phyloP scores from a whole-genome alignment of 2,888 invertebrate genomes.

The Ochropleura leucogaster region DNA sequence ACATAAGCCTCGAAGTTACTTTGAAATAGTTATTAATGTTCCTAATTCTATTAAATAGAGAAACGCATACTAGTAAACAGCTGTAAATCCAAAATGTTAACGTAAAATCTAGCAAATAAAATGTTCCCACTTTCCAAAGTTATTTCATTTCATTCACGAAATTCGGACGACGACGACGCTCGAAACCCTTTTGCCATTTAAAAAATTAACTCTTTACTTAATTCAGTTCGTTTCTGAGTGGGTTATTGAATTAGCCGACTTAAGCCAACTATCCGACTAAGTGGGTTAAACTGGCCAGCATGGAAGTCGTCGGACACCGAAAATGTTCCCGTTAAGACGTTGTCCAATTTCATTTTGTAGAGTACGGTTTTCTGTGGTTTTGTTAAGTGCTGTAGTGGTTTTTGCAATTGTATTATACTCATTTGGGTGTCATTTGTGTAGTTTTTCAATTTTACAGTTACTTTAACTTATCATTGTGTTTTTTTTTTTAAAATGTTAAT shows the following conservation, averaged over 20 bases:
- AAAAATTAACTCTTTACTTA: slow-evolving; percentile 66
- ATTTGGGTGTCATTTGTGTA: not conserved
- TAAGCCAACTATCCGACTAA: slow-evolving; percentile 69
- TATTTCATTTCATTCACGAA: slow-evolving; percentile 35
- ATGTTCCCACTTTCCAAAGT: slow-evolving; percentile 29
- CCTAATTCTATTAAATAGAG: not conserved
- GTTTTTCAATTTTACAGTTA: no score
- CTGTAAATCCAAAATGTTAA: slow-evolving; percentile 11
- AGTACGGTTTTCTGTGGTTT: slow-evolving; percentile 3
- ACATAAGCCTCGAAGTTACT: not conserved
- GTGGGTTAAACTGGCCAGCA: slow-evolving; percentile 49
- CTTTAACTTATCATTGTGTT: no score
- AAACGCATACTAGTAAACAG: not conserved
- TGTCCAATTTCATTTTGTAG: slow-evolving; percentile 35
- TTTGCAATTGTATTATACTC: not conserved
- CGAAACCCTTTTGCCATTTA: slow-evolving; percentile 43
- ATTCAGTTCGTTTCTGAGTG: slow-evolving; percentile 62
- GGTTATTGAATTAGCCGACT: slow-evolving; percentile 72
- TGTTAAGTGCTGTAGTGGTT: not conserved
- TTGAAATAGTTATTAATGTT: not conserved
- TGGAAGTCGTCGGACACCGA: slow-evolving; percentile 47
- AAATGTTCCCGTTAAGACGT: slow-evolving; percentile 54
- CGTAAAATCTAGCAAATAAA: slow-evolving; percentile 13
- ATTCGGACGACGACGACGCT: slow-evolving; percentile 24
- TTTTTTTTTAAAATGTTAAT: no score